Evolutionary conservation across 53 echinoderm and acorn worm species (phyloP).

Genomic region (Stichopus horrens): DNA sequence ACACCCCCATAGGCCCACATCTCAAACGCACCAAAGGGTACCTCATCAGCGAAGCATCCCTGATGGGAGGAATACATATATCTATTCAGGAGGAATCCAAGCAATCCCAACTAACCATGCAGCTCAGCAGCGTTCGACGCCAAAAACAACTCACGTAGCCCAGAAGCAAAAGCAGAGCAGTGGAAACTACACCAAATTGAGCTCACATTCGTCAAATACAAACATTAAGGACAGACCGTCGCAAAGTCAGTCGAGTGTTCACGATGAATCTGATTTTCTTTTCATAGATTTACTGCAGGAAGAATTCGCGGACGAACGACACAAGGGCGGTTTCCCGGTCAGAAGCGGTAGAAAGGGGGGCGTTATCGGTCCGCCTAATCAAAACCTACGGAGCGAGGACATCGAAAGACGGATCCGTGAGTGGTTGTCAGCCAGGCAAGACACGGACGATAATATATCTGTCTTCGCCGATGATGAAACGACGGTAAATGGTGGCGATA

Average conservation of each 20-base stretch:
- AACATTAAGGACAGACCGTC: background rate
- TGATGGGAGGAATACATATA: conserved; percentile 17
- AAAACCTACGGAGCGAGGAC: conserved; percentile 84
- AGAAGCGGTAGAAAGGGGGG: conserved; percentile 21
- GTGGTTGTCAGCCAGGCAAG: conserved; percentile 73
- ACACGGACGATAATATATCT: conserved; percentile 24
- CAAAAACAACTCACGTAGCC: background rate
- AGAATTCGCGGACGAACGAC: conserved; percentile 68
- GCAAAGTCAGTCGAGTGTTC: background rate
- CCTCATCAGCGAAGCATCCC: background rate
- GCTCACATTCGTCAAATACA: background rate
- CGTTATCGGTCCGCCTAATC: conserved; percentile 65
- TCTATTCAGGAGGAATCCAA: conserved; percentile 7
- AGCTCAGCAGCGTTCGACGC: background rate
- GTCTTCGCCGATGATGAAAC: conserved; percentile 7
- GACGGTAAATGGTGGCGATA: conserved; percentile 18
- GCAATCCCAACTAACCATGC: background rate
- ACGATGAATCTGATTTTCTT: conserved; percentile 73
- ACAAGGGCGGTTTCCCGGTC: conserved; percentile 16
- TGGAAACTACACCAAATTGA: conserved; percentile 3
- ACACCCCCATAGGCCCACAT: background rate
- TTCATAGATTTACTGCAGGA: conserved; percentile 94
- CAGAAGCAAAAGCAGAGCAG: background rate
- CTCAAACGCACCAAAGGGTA: background rate
- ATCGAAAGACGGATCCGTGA: conserved; percentile 88